phyloP scores from a whole-genome alignment of 2,113 vertebrate species.

The Pantherophis guttatus region DNA sequence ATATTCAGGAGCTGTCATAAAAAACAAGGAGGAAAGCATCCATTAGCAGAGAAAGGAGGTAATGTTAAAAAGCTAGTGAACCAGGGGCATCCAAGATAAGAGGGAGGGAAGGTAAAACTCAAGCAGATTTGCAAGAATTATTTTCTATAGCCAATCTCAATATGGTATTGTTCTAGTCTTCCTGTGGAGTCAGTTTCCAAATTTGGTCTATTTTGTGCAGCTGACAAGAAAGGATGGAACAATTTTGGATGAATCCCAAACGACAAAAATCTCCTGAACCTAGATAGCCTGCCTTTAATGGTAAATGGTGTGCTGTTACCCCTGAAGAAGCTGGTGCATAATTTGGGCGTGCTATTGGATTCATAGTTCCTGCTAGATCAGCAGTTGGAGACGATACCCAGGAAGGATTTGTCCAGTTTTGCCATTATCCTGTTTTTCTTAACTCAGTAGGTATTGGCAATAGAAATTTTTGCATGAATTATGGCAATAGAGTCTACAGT shows the following conservation, averaged over 20 bases:
- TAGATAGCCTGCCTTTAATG: not conserved
- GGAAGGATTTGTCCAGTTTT: not conserved
- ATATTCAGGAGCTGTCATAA: not conserved
- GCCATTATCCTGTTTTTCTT: not conserved
- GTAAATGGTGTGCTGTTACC: not conserved
- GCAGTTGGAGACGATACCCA: not conserved
- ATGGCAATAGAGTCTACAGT: not conserved
- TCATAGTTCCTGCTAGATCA: not conserved
- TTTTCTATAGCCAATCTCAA: not conserved
- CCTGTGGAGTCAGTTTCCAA: not conserved
- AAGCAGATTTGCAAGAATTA: not conserved
- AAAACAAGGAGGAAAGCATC: not conserved
- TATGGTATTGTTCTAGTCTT: not conserved
- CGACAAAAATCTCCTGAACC: not conserved
- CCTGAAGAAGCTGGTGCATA: not conserved
- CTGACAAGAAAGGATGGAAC: not conserved
- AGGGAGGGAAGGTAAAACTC: not conserved
- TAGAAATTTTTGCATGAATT: not conserved
- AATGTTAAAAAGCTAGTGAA: not conserved
- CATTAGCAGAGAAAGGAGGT: not conserved
- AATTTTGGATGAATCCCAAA: not conserved
- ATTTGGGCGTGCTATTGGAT: not conserved
- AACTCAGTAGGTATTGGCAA: not conserved
- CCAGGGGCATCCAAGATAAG: not conserved
- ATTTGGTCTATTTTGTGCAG: not conserved